These are phyloP conservation scores for Artibeus lituratus DNA, from an alignment of 2,797 vertebrate genomes.

Conservation along the genomic window DNA sequence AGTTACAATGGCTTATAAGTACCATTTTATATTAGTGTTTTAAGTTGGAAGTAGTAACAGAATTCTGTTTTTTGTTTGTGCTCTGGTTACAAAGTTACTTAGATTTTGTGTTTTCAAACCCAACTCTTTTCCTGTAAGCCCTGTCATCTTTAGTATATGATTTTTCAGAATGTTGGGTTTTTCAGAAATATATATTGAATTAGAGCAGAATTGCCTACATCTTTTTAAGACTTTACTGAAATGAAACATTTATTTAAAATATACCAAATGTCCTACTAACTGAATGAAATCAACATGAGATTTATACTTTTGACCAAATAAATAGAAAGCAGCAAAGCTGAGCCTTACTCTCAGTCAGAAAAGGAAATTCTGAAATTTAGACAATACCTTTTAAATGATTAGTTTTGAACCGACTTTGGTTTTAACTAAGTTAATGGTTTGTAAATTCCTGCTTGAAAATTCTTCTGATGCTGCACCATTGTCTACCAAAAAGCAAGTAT, in stretches of 20 bases:
- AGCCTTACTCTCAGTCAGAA: not conserved
- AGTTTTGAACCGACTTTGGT: not conserved
- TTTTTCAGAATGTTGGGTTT: not conserved
- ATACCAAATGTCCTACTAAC: conserved; percentile 5
- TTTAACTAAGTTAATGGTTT: conserved; percentile 10
- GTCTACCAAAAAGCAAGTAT: conserved; percentile 12
- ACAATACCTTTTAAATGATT: conserved; percentile 7
- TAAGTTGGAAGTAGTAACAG: not conserved
- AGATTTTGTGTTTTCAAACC: not conserved
- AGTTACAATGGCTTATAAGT: not conserved
- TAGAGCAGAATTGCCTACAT: not conserved
- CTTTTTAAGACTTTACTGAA: conserved; percentile 7
- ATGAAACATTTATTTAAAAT: conserved; percentile 31
- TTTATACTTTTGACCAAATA: conserved; percentile 44
- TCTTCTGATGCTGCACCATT: not conserved
- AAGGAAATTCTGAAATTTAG: conserved; percentile 43
- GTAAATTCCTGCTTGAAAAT: conserved; percentile 20
- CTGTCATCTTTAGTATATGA: not conserved
- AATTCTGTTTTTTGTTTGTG: not conserved
- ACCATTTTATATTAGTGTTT: not conserved
- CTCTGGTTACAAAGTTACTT: conserved; percentile 20
- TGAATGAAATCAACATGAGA: not conserved
- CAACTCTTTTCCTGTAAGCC: not conserved
- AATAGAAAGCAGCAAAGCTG: not conserved
- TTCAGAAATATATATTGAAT: not conserved